Conservation (phyloP, 2,888 invertebrate genomes). For the Bombyx huttoni region DNA sequence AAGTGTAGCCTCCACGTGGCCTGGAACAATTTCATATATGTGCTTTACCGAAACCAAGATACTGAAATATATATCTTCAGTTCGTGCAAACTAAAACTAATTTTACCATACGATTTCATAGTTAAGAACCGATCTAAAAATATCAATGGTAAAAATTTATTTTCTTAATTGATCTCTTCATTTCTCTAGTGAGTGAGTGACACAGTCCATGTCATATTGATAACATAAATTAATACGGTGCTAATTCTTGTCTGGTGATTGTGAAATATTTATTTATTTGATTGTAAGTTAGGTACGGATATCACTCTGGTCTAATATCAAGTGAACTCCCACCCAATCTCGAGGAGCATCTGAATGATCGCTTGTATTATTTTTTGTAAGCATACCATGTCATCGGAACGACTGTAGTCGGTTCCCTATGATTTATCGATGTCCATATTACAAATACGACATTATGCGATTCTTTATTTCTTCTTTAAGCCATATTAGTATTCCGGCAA, state of each 20-base stretch:
- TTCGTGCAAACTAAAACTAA: conserved; percentile 1
- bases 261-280: not conserved
- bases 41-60: not conserved
- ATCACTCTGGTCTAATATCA: conserved; percentile 13
- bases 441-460: conserved; percentile 70
- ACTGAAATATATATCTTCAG: not conserved
- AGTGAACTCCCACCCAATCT: conserved; percentile 62
- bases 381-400: conserved; percentile 70
- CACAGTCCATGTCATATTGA: no score
- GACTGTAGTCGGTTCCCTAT: conserved; percentile 69
- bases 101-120: no score
- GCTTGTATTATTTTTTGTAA: conserved; percentile 67
- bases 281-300: not conserved
- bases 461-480: conserved; percentile 71
- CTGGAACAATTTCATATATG: conserved; percentile 24
- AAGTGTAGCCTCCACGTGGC: conserved; percentile 40
- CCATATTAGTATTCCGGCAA: conserved; percentile 70
- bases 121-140: no score
- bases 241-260: not conserved
- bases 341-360: conserved; percentile 63
- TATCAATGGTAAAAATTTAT: no score
- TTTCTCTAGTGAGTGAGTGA: no score
- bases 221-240: no score
- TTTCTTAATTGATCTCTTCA: no score
- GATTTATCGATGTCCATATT: conserved; percentile 71